Evolutionary conservation across 2,113 vertebrate species (phyloP).

Genomic region (Crotalus horridus): DNA sequence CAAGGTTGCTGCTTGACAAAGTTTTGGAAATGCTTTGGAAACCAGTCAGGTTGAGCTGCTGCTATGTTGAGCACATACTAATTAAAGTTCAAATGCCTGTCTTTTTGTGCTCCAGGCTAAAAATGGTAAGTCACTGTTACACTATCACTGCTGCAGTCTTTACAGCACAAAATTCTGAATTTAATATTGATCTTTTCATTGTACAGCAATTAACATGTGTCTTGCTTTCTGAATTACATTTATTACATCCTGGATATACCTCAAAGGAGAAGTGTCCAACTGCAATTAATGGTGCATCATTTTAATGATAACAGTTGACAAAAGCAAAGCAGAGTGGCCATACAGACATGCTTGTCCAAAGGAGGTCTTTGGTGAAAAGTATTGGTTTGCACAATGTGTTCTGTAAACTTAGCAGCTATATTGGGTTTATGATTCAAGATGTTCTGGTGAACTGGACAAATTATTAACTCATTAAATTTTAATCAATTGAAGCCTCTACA

Average conservation of each 20-base stretch:
- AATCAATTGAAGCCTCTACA: background rate
- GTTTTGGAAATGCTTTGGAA: slow-evolving; percentile 26
- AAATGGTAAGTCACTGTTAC: slow-evolving; percentile 40
- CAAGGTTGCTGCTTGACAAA: slow-evolving; percentile 27
- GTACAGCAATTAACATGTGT: slow-evolving; percentile 40
- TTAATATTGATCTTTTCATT: slow-evolving; percentile 47
- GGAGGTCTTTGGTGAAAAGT: background rate
- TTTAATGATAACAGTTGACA: slow-evolving; percentile 18
- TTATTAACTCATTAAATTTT: background rate
- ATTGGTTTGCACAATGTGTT: background rate
- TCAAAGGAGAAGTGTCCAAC: slow-evolving; percentile 35
- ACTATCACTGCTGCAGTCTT: slow-evolving; percentile 36
- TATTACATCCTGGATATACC: slow-evolving; percentile 39
- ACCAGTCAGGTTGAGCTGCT: slow-evolving; percentile 18
- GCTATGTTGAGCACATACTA: slow-evolving; percentile 25
- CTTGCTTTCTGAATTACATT: slow-evolving; percentile 39
- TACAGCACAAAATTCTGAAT: slow-evolving; percentile 37
- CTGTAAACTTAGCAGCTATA: background rate
- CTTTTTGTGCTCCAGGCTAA: slow-evolving; percentile 24
- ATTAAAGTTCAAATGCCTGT: slow-evolving; percentile 38
- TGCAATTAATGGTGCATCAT: slow-evolving; percentile 29
- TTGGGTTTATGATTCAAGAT: background rate
- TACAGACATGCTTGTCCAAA: background rate
- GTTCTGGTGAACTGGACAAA: background rate
- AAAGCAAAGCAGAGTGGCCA: background rate